Base-by-base conservation (phyloP, 2,113 vertebrate species). In the Tetrao urogallus region DNA sequence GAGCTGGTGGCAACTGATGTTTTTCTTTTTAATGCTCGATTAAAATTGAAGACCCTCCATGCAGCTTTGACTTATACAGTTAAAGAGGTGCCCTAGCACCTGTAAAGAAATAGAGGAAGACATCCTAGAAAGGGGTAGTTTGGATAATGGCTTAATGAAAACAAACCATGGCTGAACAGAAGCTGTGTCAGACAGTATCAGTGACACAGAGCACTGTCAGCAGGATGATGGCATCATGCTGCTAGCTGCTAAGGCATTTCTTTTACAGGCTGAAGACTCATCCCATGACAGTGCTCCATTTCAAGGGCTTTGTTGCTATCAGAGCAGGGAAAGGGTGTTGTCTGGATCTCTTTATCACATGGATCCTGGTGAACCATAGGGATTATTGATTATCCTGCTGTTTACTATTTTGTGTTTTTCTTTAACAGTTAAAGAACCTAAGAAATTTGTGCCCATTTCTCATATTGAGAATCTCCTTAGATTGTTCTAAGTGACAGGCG, bases 181-280 rank as follows among this genome's bases (percentile, higher is more conserved):
- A 92, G 80, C 66, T 71, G 71, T 88, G 93, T 24, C 73, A 65
- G 81, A 38, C 43, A 8, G 76, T 67, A 88, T 88, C 82, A 57
- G 7, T 81, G 89, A 84, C 94, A 94, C 57, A 57, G 83, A 95
- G 69, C 75, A 61, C 89, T 91, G 88, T 89, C 95, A 96, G 73
- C 85, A 90, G 79, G 72, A 86, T 63, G 86, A 91, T n/a, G 69
- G 91, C 78, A 76, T 87, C 95, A 64, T 0, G 43, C 90, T 94
- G 92, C 86, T 93, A 74, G 71, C 86, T 89, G 86, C 90, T 78
- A 50, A 94, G 76, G 76, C 95, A 91, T 93, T 94, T 90, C 81
- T 94, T 93, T 73, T 84, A 82, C 94, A 91, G 92, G 88, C 87
- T 91, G 70, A 87, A 86, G 82, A 84, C 88, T 92, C 93, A 94